Conservation (phyloP, 2,888 invertebrate genomes). For the Heteropelma amictum region DNA sequence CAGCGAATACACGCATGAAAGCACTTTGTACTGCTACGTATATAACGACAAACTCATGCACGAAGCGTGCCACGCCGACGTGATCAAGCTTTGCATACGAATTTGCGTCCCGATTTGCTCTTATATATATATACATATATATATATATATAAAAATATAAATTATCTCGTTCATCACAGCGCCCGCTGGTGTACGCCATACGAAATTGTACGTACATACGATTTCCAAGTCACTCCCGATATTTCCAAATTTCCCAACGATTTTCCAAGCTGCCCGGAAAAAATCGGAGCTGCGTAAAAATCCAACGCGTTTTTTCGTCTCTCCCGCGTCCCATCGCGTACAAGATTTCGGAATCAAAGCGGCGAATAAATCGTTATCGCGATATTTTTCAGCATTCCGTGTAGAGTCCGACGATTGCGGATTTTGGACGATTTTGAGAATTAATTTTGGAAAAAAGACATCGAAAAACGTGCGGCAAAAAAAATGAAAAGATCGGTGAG, state of each 20-base stretch:
- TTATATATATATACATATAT: neutral
- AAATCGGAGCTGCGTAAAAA: too few species aligned
- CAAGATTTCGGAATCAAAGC: too few species aligned
- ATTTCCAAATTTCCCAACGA: neutral
- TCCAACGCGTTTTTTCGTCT: too few species aligned
- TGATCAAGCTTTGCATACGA: constrained; percentile 51
- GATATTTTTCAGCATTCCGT: too few species aligned
- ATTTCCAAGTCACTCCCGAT: neutral
- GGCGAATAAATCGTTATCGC: too few species aligned
- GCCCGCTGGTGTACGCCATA: neutral
- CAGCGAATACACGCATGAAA: neutral
- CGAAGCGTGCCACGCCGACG: constrained; percentile 40
- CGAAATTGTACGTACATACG: neutral
- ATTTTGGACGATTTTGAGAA: too few species aligned
- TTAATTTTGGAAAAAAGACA: too few species aligned
- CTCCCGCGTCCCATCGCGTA: too few species aligned
- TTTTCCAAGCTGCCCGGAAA: too few species aligned
- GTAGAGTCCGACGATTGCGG: too few species aligned
- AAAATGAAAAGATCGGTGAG: too few species aligned
- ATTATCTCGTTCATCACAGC: constrained; percentile 2
- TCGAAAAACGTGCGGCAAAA: too few species aligned
- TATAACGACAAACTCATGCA: constrained; percentile 50
- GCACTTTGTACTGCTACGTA: constrained; percentile 27
- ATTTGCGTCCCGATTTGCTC: constrained; percentile 48
- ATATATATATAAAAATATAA: neutral